phyloP scores from a whole-genome alignment of 2,888 invertebrate genomes.

The Apocheima hispidaria region DNA sequence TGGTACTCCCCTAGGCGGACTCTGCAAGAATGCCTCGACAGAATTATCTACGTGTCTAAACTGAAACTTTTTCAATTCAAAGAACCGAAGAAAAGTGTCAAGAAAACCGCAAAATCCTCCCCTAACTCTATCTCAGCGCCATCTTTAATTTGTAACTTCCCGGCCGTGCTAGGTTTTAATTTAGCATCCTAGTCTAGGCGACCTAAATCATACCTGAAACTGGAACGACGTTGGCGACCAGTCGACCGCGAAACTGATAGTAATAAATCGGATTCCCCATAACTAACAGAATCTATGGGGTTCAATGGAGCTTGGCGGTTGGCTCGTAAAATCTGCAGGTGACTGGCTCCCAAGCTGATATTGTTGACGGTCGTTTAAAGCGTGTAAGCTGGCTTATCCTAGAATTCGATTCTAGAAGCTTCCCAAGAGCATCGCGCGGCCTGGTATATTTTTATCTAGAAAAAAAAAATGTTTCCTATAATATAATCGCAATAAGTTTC shows the following conservation, averaged over 20 bases:
- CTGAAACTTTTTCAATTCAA: slow-evolving; percentile 5
- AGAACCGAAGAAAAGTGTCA: not conserved
- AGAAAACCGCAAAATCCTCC: not conserved
- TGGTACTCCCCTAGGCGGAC: no score
- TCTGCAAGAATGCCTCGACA: not conserved
- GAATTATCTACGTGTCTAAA: no score
- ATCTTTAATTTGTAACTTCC: slow-evolving; percentile 41
- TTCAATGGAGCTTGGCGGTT: slow-evolving; percentile 61
- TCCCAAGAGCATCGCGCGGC: no score
- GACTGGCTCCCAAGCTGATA: slow-evolving; percentile 14
- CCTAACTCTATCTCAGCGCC: slow-evolving; percentile 17
- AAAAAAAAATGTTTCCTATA: no score
- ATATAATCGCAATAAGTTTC: not conserved
- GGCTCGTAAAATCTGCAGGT: slow-evolving; percentile 43
- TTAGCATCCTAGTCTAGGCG: slow-evolving; percentile 64
- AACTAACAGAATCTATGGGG: slow-evolving; percentile 51
- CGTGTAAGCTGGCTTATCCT: no score
- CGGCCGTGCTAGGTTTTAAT: slow-evolving; percentile 59
- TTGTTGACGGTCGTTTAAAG: no score
- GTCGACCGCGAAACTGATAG: slow-evolving; percentile 70
- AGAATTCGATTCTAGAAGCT: no score
- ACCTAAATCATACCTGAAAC: slow-evolving; percentile 73
- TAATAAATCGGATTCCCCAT: slow-evolving; percentile 63
- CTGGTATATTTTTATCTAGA: no score
- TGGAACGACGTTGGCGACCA: slow-evolving; percentile 60